These are phyloP conservation scores for Illadopsis cleaveri DNA, from an alignment of 2,113 vertebrate genomes.

Conservation along the genomic window DNA sequence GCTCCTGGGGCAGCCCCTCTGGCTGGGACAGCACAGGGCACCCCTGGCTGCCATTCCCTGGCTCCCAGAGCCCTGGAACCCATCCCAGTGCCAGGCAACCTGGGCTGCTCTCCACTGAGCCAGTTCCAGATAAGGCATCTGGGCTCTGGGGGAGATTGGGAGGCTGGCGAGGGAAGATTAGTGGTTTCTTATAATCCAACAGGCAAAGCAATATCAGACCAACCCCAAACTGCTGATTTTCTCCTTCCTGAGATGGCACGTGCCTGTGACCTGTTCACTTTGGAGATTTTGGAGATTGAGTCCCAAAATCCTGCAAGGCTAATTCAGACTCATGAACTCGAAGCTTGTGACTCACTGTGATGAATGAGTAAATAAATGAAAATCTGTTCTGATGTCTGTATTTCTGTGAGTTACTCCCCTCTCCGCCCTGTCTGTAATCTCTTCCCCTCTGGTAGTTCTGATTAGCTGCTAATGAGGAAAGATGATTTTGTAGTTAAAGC, in stretches of 20 bases:
- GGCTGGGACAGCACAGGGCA: neutral
- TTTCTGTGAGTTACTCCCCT: slow-evolving; percentile 28
- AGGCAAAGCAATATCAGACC: neutral
- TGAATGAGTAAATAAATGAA: neutral
- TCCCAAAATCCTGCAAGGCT: neutral
- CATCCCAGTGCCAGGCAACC: rapidly evolving
- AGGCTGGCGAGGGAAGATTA: neutral
- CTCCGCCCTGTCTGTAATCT: slow-evolving; percentile 28
- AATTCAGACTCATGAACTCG: neutral
- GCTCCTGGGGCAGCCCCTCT: neutral
- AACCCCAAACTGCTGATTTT: neutral
- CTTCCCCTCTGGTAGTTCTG: slow-evolving; percentile 45
- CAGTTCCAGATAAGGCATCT: neutral
- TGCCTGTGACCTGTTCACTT: neutral
- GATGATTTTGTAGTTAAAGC: slow-evolving; percentile 45
- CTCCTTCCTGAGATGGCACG: neutral
- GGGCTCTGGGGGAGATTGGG: neutral
- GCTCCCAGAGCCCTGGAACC: neutral
- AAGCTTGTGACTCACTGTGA: neutral
- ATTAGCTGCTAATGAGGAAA: slow-evolving; percentile 52
- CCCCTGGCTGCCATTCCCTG: rapidly evolving
- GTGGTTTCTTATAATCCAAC: neutral
- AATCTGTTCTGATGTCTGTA: slow-evolving; percentile 36
- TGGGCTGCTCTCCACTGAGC: neutral
- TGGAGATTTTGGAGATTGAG: neutral